phyloP scores from a whole-genome alignment of 2,113 vertebrate species.

The Pachycephala philippinensis region DNA sequence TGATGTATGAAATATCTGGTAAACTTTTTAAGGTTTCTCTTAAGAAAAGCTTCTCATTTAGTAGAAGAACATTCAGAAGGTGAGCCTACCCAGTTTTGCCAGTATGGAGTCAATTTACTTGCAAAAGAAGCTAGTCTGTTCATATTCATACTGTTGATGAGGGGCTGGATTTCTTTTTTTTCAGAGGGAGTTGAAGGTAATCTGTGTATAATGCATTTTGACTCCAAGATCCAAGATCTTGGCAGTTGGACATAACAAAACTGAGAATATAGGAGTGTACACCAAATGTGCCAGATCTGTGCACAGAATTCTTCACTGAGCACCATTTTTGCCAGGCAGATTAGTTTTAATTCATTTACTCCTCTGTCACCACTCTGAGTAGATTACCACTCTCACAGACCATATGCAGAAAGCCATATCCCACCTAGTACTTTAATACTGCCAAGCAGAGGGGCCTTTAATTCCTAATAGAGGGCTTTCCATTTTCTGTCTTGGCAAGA shows the following conservation, averaged over 20 bases:
- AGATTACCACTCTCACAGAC: fast-evolving
- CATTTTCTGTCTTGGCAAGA: not conserved
- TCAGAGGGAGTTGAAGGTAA: not conserved
- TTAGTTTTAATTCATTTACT: not conserved
- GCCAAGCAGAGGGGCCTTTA: not conserved
- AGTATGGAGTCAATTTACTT: not conserved
- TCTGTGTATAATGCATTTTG: not conserved
- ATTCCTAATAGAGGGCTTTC: not conserved
- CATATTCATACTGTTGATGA: not conserved
- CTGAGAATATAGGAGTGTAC: not conserved
- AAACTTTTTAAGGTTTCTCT: not conserved
- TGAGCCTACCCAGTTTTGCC: not conserved
- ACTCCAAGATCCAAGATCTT: not conserved
- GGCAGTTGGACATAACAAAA: not conserved
- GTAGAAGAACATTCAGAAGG: not conserved
- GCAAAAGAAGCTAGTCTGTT: not conserved
- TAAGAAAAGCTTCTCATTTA: not conserved
- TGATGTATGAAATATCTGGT: not conserved
- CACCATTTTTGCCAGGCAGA: not conserved
- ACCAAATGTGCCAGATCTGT: not conserved
- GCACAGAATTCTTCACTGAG: not conserved
- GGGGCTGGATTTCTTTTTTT: not conserved
- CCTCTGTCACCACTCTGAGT: not conserved
- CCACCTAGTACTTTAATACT: not conserved
- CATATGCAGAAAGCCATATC: not conserved